Base-by-base conservation (phyloP, 2,113 vertebrate genomes). In the Scomber scombrus region DNA sequence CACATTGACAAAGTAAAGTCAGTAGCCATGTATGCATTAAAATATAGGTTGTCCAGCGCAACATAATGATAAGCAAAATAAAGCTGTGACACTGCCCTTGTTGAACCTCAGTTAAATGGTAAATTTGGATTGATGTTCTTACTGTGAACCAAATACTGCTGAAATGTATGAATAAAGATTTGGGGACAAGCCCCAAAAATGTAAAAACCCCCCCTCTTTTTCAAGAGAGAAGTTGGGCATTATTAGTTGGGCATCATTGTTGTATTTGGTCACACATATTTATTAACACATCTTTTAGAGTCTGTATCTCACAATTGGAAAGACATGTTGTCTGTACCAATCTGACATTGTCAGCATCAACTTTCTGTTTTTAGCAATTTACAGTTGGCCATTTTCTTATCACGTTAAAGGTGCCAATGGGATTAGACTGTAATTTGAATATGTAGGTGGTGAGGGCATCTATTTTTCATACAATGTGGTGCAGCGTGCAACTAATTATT, bases 401-500 rank as follows among this genome's bases (percentile, higher is more conserved):
- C 16, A 78, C 65, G 34, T 45, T 43, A 51, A 40, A 40, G 40
- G 52, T n/a, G 54, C n/a, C 64, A 63, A 8, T 29, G 10, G 63
- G 57, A 71, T 67, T 31, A 40, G 40, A 52, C 65, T 54, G 31
- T 10, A 55, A 74, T 80, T 75, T 50, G 46, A 77, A 77, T 74
- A 65, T 34, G 45, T 63, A 74, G 64, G 34, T 29, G 57, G 43
- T 10, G 47, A 60, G 5, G 26, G 40, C 47, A 67, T 81, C 34
- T 71, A 29, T 63, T 84, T 70, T 78, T 16, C 19, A 12, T 69
- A n/a, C n/a, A n/a, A n/a, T n/a, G n/a, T n/a, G n/a, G n/a, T n/a
- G 76, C 49, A 80, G 10, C 15, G n/a, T 54, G 19, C 49, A 82
- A 50, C 5, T 51, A 67, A 77, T 60, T 52, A 34, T 51, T 3